Evolutionary conservation across 35 echinoderm and acorn worm genomes (phyloP).

Genomic region (Strongylocentrotus purpuratus): DNA sequence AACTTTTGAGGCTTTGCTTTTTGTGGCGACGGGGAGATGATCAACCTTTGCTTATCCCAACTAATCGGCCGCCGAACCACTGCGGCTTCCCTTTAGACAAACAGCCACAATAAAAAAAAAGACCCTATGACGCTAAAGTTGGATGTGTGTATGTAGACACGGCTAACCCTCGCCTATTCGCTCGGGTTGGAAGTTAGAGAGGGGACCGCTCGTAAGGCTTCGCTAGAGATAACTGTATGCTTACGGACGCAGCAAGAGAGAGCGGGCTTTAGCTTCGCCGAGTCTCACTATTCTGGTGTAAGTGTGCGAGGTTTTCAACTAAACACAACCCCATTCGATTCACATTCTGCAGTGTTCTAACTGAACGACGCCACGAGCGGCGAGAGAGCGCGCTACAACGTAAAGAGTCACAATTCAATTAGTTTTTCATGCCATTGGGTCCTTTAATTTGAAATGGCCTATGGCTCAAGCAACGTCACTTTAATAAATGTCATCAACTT

Average conservation of each 20-base stretch:
- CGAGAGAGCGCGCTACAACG: not conserved
- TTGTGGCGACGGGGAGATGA: slow-evolving; percentile 6
- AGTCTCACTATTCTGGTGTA: not conserved
- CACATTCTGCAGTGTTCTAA: not conserved
- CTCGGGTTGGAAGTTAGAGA: not conserved
- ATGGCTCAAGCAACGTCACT: not conserved
- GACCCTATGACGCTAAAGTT: not conserved
- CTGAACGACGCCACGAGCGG: not conserved
- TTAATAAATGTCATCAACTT: not conserved
- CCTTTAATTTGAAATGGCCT: not conserved
- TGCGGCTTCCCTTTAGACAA: not conserved
- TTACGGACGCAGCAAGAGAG: not conserved
- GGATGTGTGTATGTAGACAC: not conserved
- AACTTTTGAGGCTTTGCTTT: slow-evolving; percentile 17
- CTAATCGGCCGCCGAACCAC: not conserved
- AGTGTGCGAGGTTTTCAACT: not conserved
- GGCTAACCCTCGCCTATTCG: not conserved
- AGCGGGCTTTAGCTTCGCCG: not conserved
- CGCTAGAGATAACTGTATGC: not conserved
- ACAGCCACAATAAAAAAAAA: not conserved
- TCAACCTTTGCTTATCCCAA: not conserved
- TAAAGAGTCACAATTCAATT: not conserved
- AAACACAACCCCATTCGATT: not conserved
- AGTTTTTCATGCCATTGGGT: not conserved
- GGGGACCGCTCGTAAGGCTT: not conserved